A percentile compares a stretch with the other conserved stretches of the same genome.
Conservation (phyloP, 2,113 vertebrate genomes). For the Takifugu bimaculatus region DNA sequence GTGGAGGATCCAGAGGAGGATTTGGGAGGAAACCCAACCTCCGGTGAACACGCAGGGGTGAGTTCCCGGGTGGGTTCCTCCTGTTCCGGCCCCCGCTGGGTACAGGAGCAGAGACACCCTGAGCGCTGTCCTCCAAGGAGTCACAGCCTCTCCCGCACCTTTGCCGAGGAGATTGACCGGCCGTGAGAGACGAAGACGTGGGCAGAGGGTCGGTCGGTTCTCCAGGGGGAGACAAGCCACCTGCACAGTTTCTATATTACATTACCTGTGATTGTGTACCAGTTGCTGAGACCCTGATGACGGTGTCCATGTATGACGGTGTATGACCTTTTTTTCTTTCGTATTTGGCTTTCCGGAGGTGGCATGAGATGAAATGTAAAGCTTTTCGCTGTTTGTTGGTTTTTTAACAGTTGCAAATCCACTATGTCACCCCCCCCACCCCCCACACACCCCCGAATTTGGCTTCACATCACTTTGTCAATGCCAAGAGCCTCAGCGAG, state of each 20-base stretch:
- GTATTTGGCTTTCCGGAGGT: slow-evolving; percentile 67
- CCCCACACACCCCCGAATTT: not conserved
- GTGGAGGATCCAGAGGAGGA: slow-evolving; percentile 16
- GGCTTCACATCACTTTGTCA: slow-evolving; percentile 33
- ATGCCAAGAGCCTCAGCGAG: slow-evolving; percentile 62
- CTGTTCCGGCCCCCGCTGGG: slow-evolving; percentile 36
- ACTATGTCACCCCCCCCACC: slow-evolving; percentile 45
- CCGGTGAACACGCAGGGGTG: slow-evolving; percentile 41
- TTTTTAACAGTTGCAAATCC: slow-evolving; percentile 46
- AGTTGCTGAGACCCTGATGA: slow-evolving; percentile 73
- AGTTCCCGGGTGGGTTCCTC: slow-evolving; percentile 34
- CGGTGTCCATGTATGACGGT: slow-evolving; percentile 73
- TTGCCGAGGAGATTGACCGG: slow-evolving; percentile 53
- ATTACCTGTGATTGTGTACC: slow-evolving; percentile 76
- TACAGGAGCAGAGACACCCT: slow-evolving; percentile 42
- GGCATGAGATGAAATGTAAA: slow-evolving; percentile 73
- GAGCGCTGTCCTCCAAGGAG: slow-evolving; percentile 60
- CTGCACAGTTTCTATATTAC: slow-evolving; percentile 75
- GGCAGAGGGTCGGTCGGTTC: slow-evolving; percentile 56
- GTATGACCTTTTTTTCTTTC: slow-evolving; percentile 62
- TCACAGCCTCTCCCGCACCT: slow-evolving; percentile 52
- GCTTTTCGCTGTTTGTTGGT: slow-evolving; percentile 68
- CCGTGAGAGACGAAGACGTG: slow-evolving; percentile 46
- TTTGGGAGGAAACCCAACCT: slow-evolving; percentile 29
- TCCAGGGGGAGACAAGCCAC: slow-evolving; percentile 48